phyloP scores from a whole-genome alignment of 1,140 invertebrate species.

The Sipha flava region DNA sequence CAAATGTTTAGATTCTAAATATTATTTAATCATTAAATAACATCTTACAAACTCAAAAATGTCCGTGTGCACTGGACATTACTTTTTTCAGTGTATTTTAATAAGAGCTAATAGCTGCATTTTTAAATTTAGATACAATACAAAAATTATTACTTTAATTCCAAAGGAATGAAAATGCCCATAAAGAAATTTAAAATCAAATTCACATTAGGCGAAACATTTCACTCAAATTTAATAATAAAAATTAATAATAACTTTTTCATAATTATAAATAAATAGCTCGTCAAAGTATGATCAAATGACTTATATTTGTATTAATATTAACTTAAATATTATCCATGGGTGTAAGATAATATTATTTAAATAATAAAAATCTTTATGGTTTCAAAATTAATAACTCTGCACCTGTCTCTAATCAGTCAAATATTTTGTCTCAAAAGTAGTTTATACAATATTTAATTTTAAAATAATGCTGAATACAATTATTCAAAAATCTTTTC shows the following conservation, averaged over 20 bases:
- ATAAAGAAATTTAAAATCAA: background rate
- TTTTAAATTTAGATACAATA: background rate
- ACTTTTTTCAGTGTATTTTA: background rate
- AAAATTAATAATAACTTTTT: background rate
- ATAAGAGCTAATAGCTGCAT: background rate
- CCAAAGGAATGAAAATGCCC: background rate
- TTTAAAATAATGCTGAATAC: background rate
- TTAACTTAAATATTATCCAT: background rate
- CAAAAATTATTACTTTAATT: background rate
- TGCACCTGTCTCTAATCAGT: conserved; percentile 19
- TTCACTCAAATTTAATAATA: background rate
- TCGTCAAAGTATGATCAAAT: background rate
- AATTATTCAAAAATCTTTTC: background rate
- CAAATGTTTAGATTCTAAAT: conserved; percentile 1
- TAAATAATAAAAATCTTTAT: background rate
- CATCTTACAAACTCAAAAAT: background rate
- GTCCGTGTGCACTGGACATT: background rate
- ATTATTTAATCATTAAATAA: background rate
- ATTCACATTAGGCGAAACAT: background rate
- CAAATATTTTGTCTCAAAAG: background rate
- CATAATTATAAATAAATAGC: background rate
- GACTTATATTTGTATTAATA: background rate
- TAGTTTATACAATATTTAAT: background rate
- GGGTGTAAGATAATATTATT: background rate
- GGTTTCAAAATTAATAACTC: background rate